Base-by-base conservation (phyloP, 2,888 invertebrate species). In the Globia sparganii region DNA sequence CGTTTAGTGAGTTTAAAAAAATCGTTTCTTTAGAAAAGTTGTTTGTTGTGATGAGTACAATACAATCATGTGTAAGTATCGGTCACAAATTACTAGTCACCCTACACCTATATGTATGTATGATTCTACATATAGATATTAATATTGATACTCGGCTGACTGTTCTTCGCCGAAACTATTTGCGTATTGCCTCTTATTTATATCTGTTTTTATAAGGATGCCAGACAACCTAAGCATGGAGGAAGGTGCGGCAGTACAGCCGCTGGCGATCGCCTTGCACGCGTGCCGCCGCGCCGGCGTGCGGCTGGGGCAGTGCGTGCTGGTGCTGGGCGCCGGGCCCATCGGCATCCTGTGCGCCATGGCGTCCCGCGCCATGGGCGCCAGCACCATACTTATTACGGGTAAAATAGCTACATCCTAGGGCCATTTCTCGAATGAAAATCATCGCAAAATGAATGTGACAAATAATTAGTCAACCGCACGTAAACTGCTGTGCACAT, bases 171-270 rank as follows among this genome's bases (percentile, higher is more conserved):
- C 21, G 11, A 21, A 43, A 28, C 28, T 28, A 21, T 13, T 6
- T 21, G 28, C 21, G 3, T 43, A 66, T 66, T 28, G 21, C 8
- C 6, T n/a, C n/a, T n/a, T n/a, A n/a, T n/a, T n/a, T n/a, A n/a
- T n/a, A n/a, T n/a, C n/a, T n/a, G n/a, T n/a, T n/a, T n/a, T n/a
- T n/a, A 21, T 21, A 62, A 68, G 68, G 92, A 96, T 99, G 69
- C 99, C 99, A 1, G 98, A 98, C 78, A 97, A 99, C 92, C 97
- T 99, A 58, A 97, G 97, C 8, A 97, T 99, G 95, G 99, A 99
- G 92, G 99, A 99, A 95, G 99, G 99, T 1, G 99, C 99, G 0
- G 96, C 99, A 0, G 96, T 99, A 74, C 99, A 99, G 92, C 99
- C 99, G 0, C 94, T 99, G 0, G 98, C 99, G 0, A 99, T 99